Conservation (phyloP, 2,113 vertebrate genomes). For the Campylomormyrus tamandua region DNA sequence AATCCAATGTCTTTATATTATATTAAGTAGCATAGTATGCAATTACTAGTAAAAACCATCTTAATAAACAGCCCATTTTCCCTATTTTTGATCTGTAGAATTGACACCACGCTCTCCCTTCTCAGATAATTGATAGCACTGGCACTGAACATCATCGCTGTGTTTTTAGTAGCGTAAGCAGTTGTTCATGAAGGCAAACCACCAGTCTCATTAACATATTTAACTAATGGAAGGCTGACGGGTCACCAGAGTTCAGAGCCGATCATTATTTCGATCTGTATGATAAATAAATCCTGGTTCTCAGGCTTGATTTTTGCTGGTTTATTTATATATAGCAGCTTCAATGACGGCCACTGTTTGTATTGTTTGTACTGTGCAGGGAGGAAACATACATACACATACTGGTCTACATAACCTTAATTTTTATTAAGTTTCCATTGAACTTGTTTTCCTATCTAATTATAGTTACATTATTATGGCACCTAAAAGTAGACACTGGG, state of each 20-base stretch:
- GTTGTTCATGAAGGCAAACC: neutral
- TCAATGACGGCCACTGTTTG: neutral
- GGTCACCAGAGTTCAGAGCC: neutral
- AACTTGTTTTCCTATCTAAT: neutral
- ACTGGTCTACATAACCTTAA: neutral
- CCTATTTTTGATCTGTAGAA: neutral
- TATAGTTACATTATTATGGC: slow-evolving; percentile 1
- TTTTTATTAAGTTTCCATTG: neutral
- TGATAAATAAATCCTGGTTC: neutral
- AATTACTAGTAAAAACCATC: neutral
- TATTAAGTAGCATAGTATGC: neutral
- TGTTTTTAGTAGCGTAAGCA: neutral
- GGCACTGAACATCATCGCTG: neutral
- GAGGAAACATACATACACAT: neutral
- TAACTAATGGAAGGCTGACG: neutral
- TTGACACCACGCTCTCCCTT: neutral
- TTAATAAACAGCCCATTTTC: neutral
- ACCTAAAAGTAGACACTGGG: neutral
- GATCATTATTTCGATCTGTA: neutral
- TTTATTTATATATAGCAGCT: neutral
- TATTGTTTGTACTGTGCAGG: neutral
- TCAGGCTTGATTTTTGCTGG: neutral
- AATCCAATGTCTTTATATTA: neutral
- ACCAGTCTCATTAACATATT: neutral
- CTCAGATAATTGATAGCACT: no score